Evolutionary conservation across 2,888 invertebrate genomes (phyloP).

Genomic region (Pheosia tremula): DNA sequence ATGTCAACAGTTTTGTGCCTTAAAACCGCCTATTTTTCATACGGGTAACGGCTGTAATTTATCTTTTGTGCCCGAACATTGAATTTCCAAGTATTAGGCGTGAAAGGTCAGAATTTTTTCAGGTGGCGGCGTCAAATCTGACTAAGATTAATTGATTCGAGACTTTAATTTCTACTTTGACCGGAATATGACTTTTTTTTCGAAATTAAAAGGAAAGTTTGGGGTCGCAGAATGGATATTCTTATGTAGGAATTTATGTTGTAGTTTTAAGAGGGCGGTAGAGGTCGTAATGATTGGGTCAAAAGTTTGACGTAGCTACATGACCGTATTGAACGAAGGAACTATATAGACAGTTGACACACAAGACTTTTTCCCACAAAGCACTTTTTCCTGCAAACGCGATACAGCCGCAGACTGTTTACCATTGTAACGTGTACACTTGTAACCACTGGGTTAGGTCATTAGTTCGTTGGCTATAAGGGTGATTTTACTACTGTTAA

Average conservation of each 20-base stretch:
- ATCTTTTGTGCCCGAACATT: slow-evolving; percentile 4
- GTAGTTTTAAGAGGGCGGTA: no score
- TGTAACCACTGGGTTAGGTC: no score
- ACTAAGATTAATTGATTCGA: slow-evolving; percentile 12
- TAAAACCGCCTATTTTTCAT: neutral
- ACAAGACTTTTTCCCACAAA: no score
- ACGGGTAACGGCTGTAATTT: neutral
- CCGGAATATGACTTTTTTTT: slow-evolving; percentile 8
- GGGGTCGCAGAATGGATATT: neutral
- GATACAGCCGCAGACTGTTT: no score
- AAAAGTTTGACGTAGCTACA: no score
- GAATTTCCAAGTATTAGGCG: slow-evolving; percentile 5
- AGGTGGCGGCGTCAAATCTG: slow-evolving; percentile 9
- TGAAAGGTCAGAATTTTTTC: slow-evolving; percentile 10
- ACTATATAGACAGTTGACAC: no score
- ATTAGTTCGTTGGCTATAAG: no score
- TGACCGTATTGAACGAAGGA: no score
- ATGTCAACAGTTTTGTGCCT: neutral
- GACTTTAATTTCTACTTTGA: slow-evolving; percentile 7
- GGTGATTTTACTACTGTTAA: no score
- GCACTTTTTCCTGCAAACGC: no score
- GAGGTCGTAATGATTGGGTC: no score
- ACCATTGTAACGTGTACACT: no score
- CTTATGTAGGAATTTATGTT: neutral
- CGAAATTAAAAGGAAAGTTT: slow-evolving; percentile 2